phyloP scores from a whole-genome alignment of 2,888 invertebrate species.

The Hyposoter dolosus region DNA sequence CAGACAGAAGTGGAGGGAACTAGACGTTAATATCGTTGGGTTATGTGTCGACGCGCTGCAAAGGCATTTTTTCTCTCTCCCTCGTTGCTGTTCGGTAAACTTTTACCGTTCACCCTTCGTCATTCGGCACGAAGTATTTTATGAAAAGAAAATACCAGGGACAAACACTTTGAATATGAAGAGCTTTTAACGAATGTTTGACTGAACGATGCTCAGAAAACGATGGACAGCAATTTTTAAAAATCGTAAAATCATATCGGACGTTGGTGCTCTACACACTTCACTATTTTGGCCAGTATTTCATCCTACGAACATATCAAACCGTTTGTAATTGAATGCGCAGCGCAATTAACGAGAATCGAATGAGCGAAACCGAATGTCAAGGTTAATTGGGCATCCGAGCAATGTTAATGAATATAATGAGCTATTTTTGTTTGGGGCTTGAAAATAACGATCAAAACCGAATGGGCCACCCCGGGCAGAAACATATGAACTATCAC shows the following conservation, averaged over 20 bases:
- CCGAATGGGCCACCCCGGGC: too few relatives aligned
- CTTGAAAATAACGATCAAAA: too few relatives aligned
- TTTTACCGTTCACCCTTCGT: not conserved
- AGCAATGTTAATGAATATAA: not conserved
- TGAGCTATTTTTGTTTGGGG: not conserved
- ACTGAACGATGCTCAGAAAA: not conserved
- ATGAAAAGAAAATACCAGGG: not conserved
- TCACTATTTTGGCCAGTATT: not conserved
- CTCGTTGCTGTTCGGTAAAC: not conserved
- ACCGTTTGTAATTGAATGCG: not conserved
- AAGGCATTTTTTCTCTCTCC: not conserved
- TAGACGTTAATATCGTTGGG: slow-evolving; percentile 45
- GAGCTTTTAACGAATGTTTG: slow-evolving; percentile 5
- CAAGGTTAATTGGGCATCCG: not conserved
- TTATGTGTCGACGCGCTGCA: slow-evolving; percentile 20
- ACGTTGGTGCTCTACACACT: not conserved
- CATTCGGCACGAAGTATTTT: not conserved
- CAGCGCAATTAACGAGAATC: not conserved
- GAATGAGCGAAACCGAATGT: not conserved
- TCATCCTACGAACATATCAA: not conserved
- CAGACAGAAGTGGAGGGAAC: slow-evolving; percentile 38
- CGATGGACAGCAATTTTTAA: not conserved
- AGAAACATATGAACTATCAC: not conserved
- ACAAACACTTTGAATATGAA: not conserved
- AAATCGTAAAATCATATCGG: not conserved